These are phyloP conservation scores for Montifringilla adamsi DNA, from an alignment of 2,113 vertebrate species.

Conservation along the genomic window DNA sequence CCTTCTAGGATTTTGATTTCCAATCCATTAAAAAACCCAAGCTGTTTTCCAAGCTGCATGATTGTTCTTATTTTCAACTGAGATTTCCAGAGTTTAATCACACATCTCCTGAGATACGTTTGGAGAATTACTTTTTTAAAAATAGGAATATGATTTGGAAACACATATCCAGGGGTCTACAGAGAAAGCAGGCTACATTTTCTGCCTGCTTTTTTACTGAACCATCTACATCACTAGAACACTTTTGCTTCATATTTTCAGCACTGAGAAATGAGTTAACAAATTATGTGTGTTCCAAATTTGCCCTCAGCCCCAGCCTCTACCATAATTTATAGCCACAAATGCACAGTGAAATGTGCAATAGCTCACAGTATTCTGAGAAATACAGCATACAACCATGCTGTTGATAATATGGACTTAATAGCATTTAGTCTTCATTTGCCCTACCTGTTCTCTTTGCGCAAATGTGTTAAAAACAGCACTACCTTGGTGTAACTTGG, in stretches of 20 bases:
- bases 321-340: background rate
- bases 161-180: background rate
- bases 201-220: constrained; percentile 6
- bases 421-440: background rate
- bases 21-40: background rate
- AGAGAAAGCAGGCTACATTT: constrained; percentile 15
- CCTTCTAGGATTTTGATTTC: constrained; percentile 38
- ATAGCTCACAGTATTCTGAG: background rate
- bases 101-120: background rate
- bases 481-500: background rate
- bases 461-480: background rate
- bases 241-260: background rate
- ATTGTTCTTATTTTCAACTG: constrained; percentile 33
- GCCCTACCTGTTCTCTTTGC: background rate
- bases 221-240: background rate
- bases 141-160: constrained; percentile 55
- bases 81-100: constrained; percentile 44
- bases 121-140: constrained; percentile 40
- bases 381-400: background rate
- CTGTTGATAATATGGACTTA: background rate
- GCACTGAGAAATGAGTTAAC: background rate
- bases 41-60: background rate
- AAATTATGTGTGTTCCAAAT: constrained; percentile 19
- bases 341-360: background rate
- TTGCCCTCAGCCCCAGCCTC: background rate